Evolutionary conservation across 1,140 invertebrate species (phyloP).

Genomic region (Homarus americanus): DNA sequence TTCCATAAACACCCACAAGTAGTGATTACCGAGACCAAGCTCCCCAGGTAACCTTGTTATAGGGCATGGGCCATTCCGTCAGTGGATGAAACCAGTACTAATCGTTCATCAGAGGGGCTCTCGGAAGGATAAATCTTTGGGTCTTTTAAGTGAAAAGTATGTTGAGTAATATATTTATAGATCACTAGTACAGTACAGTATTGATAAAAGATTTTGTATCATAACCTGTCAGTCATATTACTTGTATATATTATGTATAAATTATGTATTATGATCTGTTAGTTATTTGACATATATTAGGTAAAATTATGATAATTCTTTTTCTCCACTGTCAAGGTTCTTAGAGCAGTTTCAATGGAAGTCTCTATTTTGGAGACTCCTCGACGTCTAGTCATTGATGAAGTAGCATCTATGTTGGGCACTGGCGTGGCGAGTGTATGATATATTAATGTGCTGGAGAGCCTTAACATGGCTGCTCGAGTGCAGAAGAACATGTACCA

Average conservation of each 20-base stretch:
- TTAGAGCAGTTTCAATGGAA: conserved; percentile 67
- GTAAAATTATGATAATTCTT: not conserved
- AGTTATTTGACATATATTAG: too few species aligned
- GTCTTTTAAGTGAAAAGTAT: conserved; percentile 67
- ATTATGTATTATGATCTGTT: too few species aligned
- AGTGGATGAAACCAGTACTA: conserved; percentile 28
- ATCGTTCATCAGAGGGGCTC: conserved; percentile 55
- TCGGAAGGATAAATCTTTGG: conserved; percentile 68
- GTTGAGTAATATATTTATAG: too few species aligned
- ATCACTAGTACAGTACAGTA: too few species aligned
- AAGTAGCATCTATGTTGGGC: conserved; percentile 80
- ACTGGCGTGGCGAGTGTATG: conserved; percentile 86
- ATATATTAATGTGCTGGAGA: conserved; percentile 87
- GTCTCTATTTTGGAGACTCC: conserved; percentile 65
- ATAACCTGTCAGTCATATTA: too few species aligned
- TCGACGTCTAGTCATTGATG: conserved; percentile 81
- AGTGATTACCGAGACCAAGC: conserved; percentile 4
- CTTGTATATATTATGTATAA: too few species aligned
- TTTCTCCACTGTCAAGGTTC: conserved; percentile 26
- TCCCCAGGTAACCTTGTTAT: conserved; percentile 30
- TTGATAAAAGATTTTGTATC: not conserved
- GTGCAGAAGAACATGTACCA: conserved; percentile 82
- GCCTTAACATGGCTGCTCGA: conserved; percentile 84
- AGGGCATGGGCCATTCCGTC: conserved; percentile 20
- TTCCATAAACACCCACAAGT: conserved; percentile 37